Percentiles rank a stretch among this genome's conserved stretches.
Evolutionary conservation across 2,797 vertebrate genomes (phyloP).

Genomic region (Cuniculus paca): DNA sequence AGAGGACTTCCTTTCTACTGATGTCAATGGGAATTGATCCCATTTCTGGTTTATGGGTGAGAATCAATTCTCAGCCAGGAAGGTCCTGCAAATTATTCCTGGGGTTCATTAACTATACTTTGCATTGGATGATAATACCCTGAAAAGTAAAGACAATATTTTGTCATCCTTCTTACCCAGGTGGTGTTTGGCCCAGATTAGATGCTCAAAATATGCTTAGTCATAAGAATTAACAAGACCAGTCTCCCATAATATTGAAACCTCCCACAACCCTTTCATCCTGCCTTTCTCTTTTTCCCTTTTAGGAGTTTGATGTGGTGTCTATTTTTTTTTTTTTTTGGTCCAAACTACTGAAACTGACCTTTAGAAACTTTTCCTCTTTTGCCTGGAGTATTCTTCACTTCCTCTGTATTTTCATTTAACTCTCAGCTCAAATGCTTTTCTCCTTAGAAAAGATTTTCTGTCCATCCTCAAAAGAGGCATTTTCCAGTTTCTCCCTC

Average conservation of each 20-base stretch:
- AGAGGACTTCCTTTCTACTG: conserved; percentile 6
- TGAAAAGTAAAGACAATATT: background rate
- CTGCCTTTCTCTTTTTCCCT: background rate
- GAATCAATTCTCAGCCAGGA: background rate
- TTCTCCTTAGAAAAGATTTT: background rate
- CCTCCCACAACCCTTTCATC: background rate
- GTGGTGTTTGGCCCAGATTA: background rate
- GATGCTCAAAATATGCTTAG: background rate
- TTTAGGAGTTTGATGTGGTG: background rate
- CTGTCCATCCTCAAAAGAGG: background rate
- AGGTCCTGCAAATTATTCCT: background rate
- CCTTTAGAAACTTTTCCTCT: background rate
- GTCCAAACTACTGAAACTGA: background rate
- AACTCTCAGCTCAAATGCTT: background rate
- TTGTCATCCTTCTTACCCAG: background rate
- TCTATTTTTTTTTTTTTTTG: background rate
- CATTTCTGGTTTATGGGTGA: background rate
- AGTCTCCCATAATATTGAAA: background rate
- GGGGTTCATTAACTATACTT: background rate
- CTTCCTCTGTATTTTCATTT: background rate
- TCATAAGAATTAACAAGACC: background rate
- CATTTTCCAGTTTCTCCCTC: background rate
- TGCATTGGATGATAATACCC: background rate
- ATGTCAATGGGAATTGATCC: background rate
- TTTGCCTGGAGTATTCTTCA: background rate